phyloP scores from a whole-genome alignment of 2,113 vertebrate species.

The cattle (Bos taurus) region DNA sequence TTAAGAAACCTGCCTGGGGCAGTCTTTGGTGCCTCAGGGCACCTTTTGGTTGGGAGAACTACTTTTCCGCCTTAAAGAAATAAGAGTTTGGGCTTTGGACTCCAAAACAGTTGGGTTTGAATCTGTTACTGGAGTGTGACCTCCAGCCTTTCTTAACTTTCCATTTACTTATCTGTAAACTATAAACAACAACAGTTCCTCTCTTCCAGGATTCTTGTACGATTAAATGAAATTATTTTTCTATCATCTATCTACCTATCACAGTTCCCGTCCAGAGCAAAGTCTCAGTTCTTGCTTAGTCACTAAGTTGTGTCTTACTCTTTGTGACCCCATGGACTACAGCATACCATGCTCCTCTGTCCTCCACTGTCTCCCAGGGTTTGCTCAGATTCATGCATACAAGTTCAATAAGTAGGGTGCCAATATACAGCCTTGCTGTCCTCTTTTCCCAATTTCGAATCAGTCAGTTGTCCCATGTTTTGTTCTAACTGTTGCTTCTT shows the following conservation, averaged over 20 bases:
- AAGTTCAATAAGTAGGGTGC: not conserved
- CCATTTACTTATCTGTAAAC: not conserved
- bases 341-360: not conserved
- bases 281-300: not conserved
- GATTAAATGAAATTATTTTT: not conserved
- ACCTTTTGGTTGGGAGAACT: constrained; percentile 16
- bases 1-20: constrained; percentile 57
- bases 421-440: not conserved
- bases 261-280: not conserved
- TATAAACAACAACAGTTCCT: not conserved
- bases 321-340: not conserved
- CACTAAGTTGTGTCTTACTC: not conserved
- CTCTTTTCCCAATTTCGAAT: not conserved
- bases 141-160: not conserved
- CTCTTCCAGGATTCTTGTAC: not conserved
- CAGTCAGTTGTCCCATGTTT: not conserved
- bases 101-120: constrained; percentile 18
- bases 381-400: not conserved
- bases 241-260: not conserved
- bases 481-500: not conserved
- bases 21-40: constrained; percentile 51
- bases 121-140: constrained; percentile 18
- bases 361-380: not conserved
- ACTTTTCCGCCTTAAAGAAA: constrained; percentile 42
- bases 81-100: not conserved